Evolutionary conservation across 1,140 invertebrate species (phyloP), one percentile per base, ranked within the genome.

Genomic region (Popillia japonica): DNA sequence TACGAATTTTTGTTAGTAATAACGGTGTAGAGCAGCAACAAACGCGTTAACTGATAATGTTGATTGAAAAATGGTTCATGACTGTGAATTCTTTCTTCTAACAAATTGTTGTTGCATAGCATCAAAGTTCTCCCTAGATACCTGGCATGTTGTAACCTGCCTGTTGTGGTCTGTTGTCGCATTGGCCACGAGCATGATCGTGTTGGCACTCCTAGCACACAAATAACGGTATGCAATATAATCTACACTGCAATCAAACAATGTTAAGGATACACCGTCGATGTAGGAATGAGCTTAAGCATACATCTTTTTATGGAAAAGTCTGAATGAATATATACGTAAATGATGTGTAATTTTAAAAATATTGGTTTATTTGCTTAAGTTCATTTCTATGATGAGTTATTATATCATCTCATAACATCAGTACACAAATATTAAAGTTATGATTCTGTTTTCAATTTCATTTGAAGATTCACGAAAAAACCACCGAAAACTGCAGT

Each of bases 181-280:
- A 81, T 84, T 86, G 82, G 85, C 85, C 81, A 85, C 85, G 81
- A 86, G 85, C 85, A 86, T 86, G 85, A 83, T 86, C 83, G 83
- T 86, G 82, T 85, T 86, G 85, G 85, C 85, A 86, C 85, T 86
- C 79, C 84, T 86, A 81, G 83, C 85, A 84, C 85, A 86, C 81
- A 84, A 85, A 84, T 77, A 61, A 78, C 44, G 85, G 85, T 86
- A 86, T 85, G 85, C 84, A 85, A 82, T 74, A 41, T 40, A 68
- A 42, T 42, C 34, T 77, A 27, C 48, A 61, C 44, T 68, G 61
- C 61, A 68, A 68, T 27, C 23, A 44, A n/a, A 23, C 8, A 27
- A 48, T 48, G 6, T 48, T 14, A 14, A 42, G 22, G 10, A 27
- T 17, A 34, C 27, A 34, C 27, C 27, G 27, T 34, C 27, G 27